Percentiles rank a stretch among this genome's conserved stretches.
These are phyloP conservation scores for Lycophotia porphyrea DNA, from an alignment of 2,888 invertebrate genomes.

Conservation along the genomic window DNA sequence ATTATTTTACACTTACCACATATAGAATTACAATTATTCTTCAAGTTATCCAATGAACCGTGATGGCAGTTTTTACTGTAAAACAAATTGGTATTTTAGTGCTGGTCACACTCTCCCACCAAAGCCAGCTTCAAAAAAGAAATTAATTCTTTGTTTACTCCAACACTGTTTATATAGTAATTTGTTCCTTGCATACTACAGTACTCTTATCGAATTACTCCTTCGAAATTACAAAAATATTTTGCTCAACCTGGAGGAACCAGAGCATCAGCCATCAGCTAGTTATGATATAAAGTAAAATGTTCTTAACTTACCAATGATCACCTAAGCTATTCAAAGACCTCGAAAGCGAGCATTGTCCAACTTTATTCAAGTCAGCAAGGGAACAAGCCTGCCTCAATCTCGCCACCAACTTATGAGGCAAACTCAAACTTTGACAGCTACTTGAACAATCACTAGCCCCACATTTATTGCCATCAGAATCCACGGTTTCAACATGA, in stretches of 20 bases:
- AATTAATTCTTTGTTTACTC: not conserved
- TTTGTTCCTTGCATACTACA: too few species aligned
- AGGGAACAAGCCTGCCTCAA: constrained; percentile 82
- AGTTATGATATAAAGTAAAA: not conserved
- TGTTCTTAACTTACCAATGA: constrained; percentile 62
- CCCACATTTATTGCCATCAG: constrained; percentile 47
- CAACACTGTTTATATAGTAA: not conserved
- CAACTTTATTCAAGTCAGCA: constrained; percentile 79
- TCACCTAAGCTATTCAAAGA: constrained; percentile 80
- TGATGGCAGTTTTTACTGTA: constrained; percentile 76
- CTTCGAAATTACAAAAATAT: too few species aligned
- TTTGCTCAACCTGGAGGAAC: not conserved
- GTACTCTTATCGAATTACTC: too few species aligned
- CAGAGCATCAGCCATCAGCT: not conserved
- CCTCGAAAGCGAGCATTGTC: constrained; percentile 73
- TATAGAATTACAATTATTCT: constrained; percentile 66
- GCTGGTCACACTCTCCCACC: not conserved
- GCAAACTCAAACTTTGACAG: constrained; percentile 72
- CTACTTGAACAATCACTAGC: constrained; percentile 53
- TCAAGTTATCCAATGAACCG: constrained; percentile 82
- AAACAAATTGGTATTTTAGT: constrained; percentile 47
- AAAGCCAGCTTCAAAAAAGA: not conserved
- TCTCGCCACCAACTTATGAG: constrained; percentile 81
- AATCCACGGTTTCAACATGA: constrained; percentile 66
- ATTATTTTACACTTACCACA: constrained; percentile 53